Percentiles rank a stretch among this genome's conserved stretches.
phyloP scores from a whole-genome alignment of 2,888 invertebrate genomes.

The Polydrusus cervinus region DNA sequence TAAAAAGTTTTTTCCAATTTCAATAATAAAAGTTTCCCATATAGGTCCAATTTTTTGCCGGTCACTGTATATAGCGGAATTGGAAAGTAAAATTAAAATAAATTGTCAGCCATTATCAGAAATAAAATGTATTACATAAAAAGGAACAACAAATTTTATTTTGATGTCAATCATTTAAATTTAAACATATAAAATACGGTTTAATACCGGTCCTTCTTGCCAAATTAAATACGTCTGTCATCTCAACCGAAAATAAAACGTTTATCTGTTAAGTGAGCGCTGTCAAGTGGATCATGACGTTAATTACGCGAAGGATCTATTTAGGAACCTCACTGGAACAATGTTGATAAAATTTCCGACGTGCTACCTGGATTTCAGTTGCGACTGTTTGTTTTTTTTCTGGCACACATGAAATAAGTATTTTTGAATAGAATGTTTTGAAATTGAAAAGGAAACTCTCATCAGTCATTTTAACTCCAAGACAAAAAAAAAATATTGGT shows the following conservation, averaged over 20 bases:
- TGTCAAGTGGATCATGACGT: slow-evolving; percentile 65
- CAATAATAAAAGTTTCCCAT: too few relatives aligned
- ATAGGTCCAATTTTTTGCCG: too few relatives aligned
- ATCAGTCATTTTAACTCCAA: background rate
- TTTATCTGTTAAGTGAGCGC: slow-evolving; percentile 65
- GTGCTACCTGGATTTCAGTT: slow-evolving; percentile 41
- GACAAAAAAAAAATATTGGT: background rate
- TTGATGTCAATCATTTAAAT: slow-evolving; percentile 2
- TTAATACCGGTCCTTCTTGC: slow-evolving; percentile 58
- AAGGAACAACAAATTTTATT: background rate
- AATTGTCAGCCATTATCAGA: too few relatives aligned
- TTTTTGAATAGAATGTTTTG: slow-evolving; percentile 19
- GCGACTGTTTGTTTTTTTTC: slow-evolving; percentile 30
- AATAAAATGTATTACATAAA: background rate
- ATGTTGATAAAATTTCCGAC: slow-evolving; percentile 60
- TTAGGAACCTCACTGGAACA: slow-evolving; percentile 56
- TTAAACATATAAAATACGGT: slow-evolving; percentile 1
- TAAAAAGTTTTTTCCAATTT: too few relatives aligned
- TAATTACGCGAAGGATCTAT: slow-evolving; percentile 63
- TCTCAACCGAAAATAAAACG: slow-evolving; percentile 64
- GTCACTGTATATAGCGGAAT: too few relatives aligned
- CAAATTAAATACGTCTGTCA: slow-evolving; percentile 67
- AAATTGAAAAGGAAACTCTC: slow-evolving; percentile 21
- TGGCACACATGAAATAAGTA: slow-evolving; percentile 25
- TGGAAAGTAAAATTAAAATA: too few relatives aligned